A percentile compares a stretch with the other conserved stretches of the same genome.
These are phyloP conservation scores for Sebastes cheni DNA, from an alignment of 2,797 vertebrate genomes.

Conservation along the genomic window DNA sequence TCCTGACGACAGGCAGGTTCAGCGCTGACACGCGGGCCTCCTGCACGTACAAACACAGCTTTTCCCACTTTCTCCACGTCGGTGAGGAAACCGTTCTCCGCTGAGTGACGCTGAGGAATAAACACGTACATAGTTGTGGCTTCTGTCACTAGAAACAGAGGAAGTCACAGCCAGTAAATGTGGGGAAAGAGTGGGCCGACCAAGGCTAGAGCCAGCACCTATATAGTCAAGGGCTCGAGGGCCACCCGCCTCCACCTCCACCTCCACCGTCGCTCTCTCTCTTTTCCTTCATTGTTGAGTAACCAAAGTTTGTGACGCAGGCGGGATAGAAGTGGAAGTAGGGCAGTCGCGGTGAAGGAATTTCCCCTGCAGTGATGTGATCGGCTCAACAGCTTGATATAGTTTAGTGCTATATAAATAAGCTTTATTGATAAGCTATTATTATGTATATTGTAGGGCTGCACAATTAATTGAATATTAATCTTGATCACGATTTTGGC, in stretches of 20 bases:
- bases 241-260: not conserved
- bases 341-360: too few relatives aligned
- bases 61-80: constrained; percentile 27
- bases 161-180: constrained; percentile 68
- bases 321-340: constrained; percentile 11
- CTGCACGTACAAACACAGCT: not conserved
- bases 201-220: constrained; percentile 29
- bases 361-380: too few relatives aligned
- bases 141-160: constrained; percentile 64
- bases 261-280: not conserved
- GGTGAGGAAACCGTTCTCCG: constrained; percentile 35
- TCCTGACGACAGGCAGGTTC: not conserved
- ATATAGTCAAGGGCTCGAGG: constrained; percentile 2
- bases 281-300: constrained; percentile 19
- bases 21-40: constrained; percentile 2
- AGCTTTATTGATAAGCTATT: too few relatives aligned
- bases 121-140: constrained; percentile 67
- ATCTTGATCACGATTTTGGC: too few relatives aligned
- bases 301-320: not conserved
- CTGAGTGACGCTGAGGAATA: constrained; percentile 53
- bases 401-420: too few relatives aligned
- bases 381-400: too few relatives aligned
- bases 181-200: constrained; percentile 22
- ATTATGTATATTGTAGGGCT: too few relatives aligned
- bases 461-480: too few relatives aligned